phyloP scores from a whole-genome alignment of 2,888 invertebrate species.

The Clostera curtula region DNA sequence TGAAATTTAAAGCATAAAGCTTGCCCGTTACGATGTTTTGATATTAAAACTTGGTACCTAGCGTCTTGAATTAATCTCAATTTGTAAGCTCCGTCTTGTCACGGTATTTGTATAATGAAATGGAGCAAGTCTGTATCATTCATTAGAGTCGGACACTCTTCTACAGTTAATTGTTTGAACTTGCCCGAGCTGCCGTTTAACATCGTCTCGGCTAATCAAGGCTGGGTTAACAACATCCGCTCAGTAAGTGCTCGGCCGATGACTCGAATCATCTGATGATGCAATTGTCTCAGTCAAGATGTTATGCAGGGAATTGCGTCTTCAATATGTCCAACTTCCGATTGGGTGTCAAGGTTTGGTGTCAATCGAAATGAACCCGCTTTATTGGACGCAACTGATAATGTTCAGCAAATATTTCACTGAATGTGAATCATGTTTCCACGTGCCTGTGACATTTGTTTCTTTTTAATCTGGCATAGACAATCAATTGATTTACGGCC shows the following conservation, averaged over 20 bases:
- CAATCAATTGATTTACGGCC: no score
- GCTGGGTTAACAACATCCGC: slow-evolving; percentile 71
- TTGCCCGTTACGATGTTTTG: slow-evolving; percentile 8
- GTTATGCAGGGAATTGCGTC: slow-evolving; percentile 42
- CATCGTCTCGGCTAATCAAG: slow-evolving; percentile 70
- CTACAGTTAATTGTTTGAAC: slow-evolving; percentile 74
- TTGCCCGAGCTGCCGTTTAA: slow-evolving; percentile 65
- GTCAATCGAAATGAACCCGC: slow-evolving; percentile 48
- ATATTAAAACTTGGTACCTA: slow-evolving; percentile 28
- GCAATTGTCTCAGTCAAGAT: slow-evolving; percentile 54
- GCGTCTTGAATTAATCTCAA: slow-evolving; percentile 67
- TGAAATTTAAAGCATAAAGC: slow-evolving; percentile 13
- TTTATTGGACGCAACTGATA: no score
- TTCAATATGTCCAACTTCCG: slow-evolving; percentile 58
- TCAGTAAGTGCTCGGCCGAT: slow-evolving; percentile 62
- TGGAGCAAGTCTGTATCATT: slow-evolving; percentile 64
- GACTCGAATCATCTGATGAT: slow-evolving; percentile 62
- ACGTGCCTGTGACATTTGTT: no score
- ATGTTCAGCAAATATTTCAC: no score
- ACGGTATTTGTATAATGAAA: slow-evolving; percentile 70
- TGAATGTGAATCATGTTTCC: no score
- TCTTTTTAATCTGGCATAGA: no score
- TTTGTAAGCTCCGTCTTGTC: slow-evolving; percentile 65
- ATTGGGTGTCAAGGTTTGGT: slow-evolving; percentile 64
- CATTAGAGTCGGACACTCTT: slow-evolving; percentile 73